These are phyloP conservation scores for Cyphomyrmex costatus DNA, from an alignment of 1,140 invertebrate species.

Conservation along the genomic window DNA sequence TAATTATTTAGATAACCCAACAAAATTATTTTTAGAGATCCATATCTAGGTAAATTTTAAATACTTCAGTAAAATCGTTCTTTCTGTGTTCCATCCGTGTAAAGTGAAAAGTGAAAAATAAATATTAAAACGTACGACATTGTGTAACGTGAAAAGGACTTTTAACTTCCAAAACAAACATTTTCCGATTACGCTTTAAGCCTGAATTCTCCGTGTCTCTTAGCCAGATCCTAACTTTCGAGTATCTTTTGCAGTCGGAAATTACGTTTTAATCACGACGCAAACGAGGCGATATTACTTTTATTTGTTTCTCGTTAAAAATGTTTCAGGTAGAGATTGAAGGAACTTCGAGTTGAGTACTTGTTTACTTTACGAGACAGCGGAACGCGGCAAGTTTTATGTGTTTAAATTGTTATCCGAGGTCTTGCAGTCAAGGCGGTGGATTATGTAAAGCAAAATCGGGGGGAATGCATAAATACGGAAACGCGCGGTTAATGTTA, in stretches of 20 bases:
- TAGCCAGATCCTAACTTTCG: constrained; percentile 39
- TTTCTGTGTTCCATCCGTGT: no score
- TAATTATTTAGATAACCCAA: no score
- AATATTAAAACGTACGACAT: neutral
- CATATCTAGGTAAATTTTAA: no score
- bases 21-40: no score
- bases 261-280: constrained; percentile 59
- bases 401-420: constrained; percentile 50
- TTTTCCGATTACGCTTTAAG: neutral
- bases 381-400: constrained; percentile 44
- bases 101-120: no score
- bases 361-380: constrained; percentile 48
- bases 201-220: constrained; percentile 31
- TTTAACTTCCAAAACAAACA: neutral
- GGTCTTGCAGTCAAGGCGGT: constrained; percentile 4
- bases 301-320: constrained; percentile 64
- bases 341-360: constrained; percentile 46
- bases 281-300: constrained; percentile 59
- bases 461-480: neutral
- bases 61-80: no score
- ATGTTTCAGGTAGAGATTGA: constrained; percentile 47
- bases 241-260: constrained; percentile 51
- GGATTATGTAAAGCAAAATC: constrained; percentile 32
- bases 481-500: neutral
- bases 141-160: neutral